Conservation (phyloP, 2,888 invertebrate species). For the Aphidius colemani region DNA sequence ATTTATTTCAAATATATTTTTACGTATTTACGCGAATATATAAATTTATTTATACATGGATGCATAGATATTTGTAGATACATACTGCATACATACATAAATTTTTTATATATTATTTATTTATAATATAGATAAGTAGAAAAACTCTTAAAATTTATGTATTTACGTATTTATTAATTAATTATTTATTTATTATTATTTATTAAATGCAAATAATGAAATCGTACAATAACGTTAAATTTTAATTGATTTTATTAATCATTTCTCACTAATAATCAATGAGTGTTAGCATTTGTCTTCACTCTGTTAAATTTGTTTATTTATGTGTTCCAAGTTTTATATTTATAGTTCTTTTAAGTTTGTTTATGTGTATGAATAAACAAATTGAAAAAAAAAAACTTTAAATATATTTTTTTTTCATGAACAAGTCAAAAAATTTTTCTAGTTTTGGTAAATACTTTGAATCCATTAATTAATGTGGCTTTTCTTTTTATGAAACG, state of each 20-base stretch:
- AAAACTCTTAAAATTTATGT: slow-evolving; percentile 46
- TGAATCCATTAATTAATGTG: slow-evolving; percentile 23
- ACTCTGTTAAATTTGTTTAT: slow-evolving; percentile 21
- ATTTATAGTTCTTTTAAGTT: slow-evolving; percentile 13
- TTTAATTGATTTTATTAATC: slow-evolving; percentile 38
- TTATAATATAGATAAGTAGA: slow-evolving; percentile 48
- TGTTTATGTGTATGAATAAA: slow-evolving; percentile 17
- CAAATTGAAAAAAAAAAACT: slow-evolving; percentile 18
- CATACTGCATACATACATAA: not conserved
- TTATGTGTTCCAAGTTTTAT: slow-evolving; percentile 22
- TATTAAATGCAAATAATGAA: slow-evolving; percentile 47
- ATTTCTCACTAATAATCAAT: slow-evolving; percentile 40
- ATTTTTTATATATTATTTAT: slow-evolving; percentile 37
- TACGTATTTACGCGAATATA: not conserved
- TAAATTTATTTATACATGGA: slow-evolving; percentile 36
- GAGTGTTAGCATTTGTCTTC: slow-evolving; percentile 27
- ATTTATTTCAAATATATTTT: slow-evolving; percentile 8
- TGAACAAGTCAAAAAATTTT: slow-evolving; percentile 33
- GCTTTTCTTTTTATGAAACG: slow-evolving; percentile 22
- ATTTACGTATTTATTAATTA: slow-evolving; percentile 37
- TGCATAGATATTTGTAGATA: slow-evolving; percentile 22
- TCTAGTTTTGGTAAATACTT: slow-evolving; percentile 26
- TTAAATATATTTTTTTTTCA: slow-evolving; percentile 23
- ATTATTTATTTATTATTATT: slow-evolving; percentile 31
- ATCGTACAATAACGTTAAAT: slow-evolving; percentile 35